Conservation (phyloP, 1,140 invertebrate species). For the Diorhabda sublineata region DNA sequence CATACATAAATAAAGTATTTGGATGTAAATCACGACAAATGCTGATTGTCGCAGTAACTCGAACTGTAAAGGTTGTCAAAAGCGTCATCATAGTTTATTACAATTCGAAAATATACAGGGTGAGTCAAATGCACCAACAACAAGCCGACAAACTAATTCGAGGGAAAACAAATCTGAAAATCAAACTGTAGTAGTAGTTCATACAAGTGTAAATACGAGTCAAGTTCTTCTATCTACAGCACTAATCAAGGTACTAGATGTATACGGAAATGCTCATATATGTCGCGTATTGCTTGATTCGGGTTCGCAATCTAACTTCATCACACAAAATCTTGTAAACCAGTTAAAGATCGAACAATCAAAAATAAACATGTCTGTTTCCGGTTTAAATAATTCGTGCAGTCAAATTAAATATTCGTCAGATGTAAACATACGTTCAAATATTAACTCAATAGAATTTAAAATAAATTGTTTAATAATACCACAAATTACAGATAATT, state of each 20-base stretch:
- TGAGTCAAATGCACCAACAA: background rate
- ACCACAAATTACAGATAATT: slow-evolving; percentile 8
- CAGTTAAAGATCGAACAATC: background rate
- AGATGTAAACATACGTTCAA: slow-evolving; percentile 7
- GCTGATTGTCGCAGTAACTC: slow-evolving; percentile 1
- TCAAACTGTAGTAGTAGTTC: background rate
- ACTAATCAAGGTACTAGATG: no score
- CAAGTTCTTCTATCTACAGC: background rate
- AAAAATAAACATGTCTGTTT: background rate
- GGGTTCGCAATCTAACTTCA: no score
- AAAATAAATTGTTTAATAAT: slow-evolving; percentile 10
- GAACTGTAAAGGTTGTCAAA: slow-evolving; percentile 15
- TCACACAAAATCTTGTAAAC: background rate
- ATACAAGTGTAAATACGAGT: background rate
- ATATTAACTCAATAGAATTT: slow-evolving; percentile 3
- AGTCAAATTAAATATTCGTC: no score
- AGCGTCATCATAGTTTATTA: slow-evolving; percentile 8
- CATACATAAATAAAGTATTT: no score
- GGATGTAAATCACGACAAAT: no score
- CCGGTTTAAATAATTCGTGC: no score
- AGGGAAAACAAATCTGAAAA: background rate
- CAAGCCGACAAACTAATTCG: background rate
- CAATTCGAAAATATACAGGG: background rate
- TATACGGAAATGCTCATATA: background rate
- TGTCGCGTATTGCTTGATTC: background rate